phyloP scores from a whole-genome alignment of 2,888 invertebrate genomes.

The Coecobrya sp. region DNA sequence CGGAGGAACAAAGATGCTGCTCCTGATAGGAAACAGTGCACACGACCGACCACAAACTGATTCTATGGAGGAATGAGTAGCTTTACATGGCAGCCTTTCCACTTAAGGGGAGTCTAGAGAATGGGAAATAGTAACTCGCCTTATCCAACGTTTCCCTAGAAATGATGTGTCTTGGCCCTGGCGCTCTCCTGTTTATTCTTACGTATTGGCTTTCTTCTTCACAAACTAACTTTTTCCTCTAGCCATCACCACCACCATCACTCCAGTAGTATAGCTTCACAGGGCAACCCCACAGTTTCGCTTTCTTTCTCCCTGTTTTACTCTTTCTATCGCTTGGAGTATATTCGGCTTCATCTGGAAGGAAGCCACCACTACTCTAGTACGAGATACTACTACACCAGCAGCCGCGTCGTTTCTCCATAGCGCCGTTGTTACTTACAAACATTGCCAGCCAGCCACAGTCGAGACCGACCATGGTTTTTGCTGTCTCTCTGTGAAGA shows the following conservation, averaged over 20 bases:
- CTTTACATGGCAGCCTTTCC: constrained; percentile 53
- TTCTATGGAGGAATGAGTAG: constrained; percentile 75
- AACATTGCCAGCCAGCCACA: constrained; percentile 46
- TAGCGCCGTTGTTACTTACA: constrained; percentile 22
- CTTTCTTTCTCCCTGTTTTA: constrained; percentile 10
- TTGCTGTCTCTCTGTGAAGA: constrained; percentile 19
- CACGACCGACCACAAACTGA: constrained; percentile 77
- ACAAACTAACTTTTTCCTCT: constrained; percentile 46
- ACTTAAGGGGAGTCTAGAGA: constrained; percentile 56
- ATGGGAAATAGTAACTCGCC: not conserved
- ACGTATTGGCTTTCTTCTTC: constrained; percentile 49
- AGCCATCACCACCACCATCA: not conserved
- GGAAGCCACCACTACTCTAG: constrained; percentile 45
- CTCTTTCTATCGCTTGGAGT: not conserved
- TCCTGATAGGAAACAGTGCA: constrained; percentile 34
- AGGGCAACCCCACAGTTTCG: constrained; percentile 55
- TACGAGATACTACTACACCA: not conserved
- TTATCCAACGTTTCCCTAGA: constrained; percentile 58
- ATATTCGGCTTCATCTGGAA: constrained; percentile 36
- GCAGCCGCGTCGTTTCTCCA: not conserved
- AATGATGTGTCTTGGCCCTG: constrained; percentile 37
- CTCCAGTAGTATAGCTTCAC: not conserved
- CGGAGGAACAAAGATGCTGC: constrained; percentile 24
- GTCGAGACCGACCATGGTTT: constrained; percentile 53
- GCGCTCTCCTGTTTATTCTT: constrained; percentile 33